phyloP scores from a whole-genome alignment of 2,113 vertebrate species.

The Gadus macrocephalus region DNA sequence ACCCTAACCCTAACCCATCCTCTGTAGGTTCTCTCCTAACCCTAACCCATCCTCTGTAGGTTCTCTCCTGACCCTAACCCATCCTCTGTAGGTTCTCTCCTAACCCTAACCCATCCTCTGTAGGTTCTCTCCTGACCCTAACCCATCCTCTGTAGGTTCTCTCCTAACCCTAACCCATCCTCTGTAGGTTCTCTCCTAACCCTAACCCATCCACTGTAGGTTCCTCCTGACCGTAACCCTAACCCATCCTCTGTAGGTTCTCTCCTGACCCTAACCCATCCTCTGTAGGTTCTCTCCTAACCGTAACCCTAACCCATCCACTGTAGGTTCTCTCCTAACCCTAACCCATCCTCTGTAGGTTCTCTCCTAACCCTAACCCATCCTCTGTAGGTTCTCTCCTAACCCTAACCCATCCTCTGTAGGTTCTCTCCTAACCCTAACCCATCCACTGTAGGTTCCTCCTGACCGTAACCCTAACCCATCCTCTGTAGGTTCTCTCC shows the following conservation, averaged over 20 bases:
- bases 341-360: neutral
- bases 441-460: neutral
- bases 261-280: conserved; percentile 1
- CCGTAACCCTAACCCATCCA: conserved; percentile 7
- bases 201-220: too few species aligned
- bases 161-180: too few species aligned
- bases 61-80: neutral
- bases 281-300: conserved; percentile 50
- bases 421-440: conserved; percentile 13
- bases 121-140: too few species aligned
- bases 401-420: conserved; percentile 4
- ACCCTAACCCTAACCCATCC: conserved; percentile 3
- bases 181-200: neutral
- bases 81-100: conserved; percentile 7
- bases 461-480: conserved; percentile 10
- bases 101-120: too few species aligned
- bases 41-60: conserved; percentile 9
- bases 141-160: too few species aligned
- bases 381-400: too few species aligned
- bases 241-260: too few species aligned
- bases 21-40: conserved; percentile 29
- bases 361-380: neutral
- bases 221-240: too few species aligned
- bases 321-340: conserved; percentile 1
- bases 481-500: conserved; percentile 29